Evolutionary conservation across 1,140 invertebrate species (phyloP).

Genomic region (Drosophila pallidifrons): DNA sequence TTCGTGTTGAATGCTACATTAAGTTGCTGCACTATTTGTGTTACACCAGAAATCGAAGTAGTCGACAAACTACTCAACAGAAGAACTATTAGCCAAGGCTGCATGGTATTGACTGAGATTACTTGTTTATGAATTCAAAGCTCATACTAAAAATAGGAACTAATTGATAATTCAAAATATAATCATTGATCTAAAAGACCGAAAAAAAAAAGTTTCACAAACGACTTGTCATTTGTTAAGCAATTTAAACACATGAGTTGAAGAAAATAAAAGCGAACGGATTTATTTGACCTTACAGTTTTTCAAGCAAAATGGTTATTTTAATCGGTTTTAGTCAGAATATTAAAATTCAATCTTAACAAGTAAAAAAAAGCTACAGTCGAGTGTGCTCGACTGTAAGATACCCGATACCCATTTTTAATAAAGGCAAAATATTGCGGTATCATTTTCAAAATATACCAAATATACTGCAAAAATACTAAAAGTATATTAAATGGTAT

Average conservation of each 20-base stretch:
- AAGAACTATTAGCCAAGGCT: not conserved
- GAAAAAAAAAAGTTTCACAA: not conserved
- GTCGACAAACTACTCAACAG: not conserved
- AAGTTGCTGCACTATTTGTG: constrained; percentile 21
- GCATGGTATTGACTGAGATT: not conserved
- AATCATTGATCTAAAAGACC: not conserved
- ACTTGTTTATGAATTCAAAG: not conserved
- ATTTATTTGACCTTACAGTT: too few species aligned
- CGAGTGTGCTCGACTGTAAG: too few species aligned
- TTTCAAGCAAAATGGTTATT: too few species aligned
- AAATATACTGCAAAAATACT: too few species aligned
- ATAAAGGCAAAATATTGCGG: too few species aligned
- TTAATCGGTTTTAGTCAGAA: too few species aligned
- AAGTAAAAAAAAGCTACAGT: too few species aligned
- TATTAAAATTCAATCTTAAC: too few species aligned
- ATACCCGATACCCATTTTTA: too few species aligned
- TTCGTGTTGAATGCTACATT: constrained; percentile 23
- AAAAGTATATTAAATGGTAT: too few species aligned
- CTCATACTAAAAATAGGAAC: not conserved
- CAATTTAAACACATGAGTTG: constrained; percentile 11
- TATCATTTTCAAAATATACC: too few species aligned
- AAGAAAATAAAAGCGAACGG: too few species aligned
- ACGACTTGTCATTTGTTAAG: not conserved
- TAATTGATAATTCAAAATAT: not conserved
- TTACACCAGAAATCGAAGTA: not conserved